Conservation (phyloP, 2,888 invertebrate genomes). For the Trichopoda pennipes region DNA sequence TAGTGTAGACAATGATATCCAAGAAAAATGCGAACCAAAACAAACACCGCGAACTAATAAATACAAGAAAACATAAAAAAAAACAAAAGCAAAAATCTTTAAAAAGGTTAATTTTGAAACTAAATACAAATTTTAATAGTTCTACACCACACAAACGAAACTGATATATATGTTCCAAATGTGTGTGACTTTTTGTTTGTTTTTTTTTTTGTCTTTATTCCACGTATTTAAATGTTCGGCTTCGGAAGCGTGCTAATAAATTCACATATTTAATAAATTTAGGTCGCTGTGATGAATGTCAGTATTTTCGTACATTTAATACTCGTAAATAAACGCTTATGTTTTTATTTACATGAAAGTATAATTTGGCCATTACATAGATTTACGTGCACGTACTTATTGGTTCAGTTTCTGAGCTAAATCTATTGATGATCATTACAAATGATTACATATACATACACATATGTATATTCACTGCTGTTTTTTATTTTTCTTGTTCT, state of each 20-base stretch:
- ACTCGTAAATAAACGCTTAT: no score
- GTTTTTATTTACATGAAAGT: background rate
- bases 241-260: conserved; percentile 61
- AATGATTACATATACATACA: conserved; percentile 55
- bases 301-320: conserved; percentile 4
- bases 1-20: conserved; percentile 49
- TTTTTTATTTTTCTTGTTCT: conserved; percentile 40
- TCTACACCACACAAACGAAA: conserved; percentile 31
- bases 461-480: conserved; percentile 30
- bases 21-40: conserved; percentile 51
- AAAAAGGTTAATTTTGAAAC: conserved; percentile 26
- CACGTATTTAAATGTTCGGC: conserved; percentile 28
- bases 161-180: conserved; percentile 35
- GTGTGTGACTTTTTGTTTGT: background rate
- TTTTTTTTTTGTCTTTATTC: background rate
- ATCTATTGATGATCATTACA: conserved; percentile 49
- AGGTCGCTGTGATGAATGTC: conserved; percentile 50
- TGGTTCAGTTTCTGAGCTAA: conserved; percentile 1
- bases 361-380: conserved; percentile 1
- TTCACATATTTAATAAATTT: conserved; percentile 40
- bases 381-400: background rate
- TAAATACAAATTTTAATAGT: conserved; percentile 43
- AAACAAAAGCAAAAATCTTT: conserved; percentile 33
- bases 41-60: conserved; percentile 38
- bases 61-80: conserved; percentile 45